phyloP scores from a whole-genome alignment of 1,140 invertebrate species.

The Pseudomyrmex pallidus region DNA sequence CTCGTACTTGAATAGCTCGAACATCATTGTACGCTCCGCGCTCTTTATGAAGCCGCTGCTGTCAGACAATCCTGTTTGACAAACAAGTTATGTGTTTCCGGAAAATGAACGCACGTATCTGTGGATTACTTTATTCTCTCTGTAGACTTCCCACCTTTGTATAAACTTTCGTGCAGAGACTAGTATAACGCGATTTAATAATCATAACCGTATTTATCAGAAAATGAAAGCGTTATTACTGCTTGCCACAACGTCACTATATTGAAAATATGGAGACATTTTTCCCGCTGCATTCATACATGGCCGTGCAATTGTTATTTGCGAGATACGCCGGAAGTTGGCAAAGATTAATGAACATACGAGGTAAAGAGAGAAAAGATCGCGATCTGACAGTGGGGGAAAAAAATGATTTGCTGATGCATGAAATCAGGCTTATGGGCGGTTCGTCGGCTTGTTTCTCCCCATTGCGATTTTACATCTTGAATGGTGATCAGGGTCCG shows the following conservation, averaged over 20 bases:
- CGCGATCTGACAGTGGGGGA: neutral
- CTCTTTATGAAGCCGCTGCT: neutral
- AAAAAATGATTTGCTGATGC: constrained; percentile 37
- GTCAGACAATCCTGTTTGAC: neutral
- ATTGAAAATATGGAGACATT: neutral
- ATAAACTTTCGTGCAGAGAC: neutral
- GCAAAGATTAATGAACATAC: constrained; percentile 53
- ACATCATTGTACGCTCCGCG: neutral
- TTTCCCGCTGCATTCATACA: neutral
- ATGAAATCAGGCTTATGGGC: neutral
- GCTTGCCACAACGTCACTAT: neutral
- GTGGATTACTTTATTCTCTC: neutral
- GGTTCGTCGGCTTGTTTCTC: constrained; percentile 14
- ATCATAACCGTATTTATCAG: neutral
- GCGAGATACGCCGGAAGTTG: neutral
- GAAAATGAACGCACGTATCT: neutral
- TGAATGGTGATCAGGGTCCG: neutral
- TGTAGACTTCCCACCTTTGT: neutral
- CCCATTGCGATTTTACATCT: constrained; percentile 46
- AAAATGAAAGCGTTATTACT: neutral
- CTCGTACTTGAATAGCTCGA: neutral
- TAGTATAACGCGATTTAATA: neutral
- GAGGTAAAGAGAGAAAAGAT: neutral
- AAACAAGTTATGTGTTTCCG: neutral
- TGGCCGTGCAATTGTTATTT: constrained; percentile 30